Percentiles rank a stretch among this genome's conserved stretches.
Conservation (phyloP, 2,888 invertebrate genomes). For the Monoplex corrugatus region DNA sequence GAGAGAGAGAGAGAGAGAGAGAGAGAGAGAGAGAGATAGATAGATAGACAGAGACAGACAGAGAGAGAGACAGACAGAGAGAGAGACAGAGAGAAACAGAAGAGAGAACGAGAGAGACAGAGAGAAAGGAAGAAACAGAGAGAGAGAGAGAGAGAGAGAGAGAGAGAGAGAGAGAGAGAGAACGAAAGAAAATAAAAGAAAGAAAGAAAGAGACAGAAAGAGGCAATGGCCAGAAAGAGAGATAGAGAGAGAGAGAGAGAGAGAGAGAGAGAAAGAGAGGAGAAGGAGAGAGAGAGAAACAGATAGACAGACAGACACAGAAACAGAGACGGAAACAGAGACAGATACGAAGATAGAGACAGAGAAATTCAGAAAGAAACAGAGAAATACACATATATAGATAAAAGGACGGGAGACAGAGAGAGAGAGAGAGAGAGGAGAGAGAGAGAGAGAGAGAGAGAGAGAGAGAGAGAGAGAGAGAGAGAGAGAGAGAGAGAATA, state of each 20-base stretch:
- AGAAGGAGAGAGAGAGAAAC: background rate
- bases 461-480: background rate
- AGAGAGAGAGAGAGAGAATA: background rate
- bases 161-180: slow-evolving; percentile 1
- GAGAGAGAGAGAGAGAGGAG: too few relatives aligned
- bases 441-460: background rate
- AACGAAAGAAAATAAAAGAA: too few relatives aligned
- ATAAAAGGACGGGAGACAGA: too few relatives aligned
- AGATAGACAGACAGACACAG: background rate
- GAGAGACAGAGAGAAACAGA: background rate
- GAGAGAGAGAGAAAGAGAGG: background rate
- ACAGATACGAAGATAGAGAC: slow-evolving; percentile 5
- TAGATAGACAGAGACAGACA: too few relatives aligned
- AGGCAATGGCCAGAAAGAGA: background rate
- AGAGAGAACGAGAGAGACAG: background rate
- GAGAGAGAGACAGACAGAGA: too few relatives aligned
- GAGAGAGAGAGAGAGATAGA: too few relatives aligned
- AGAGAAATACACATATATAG: background rate
- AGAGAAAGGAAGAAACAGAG: background rate
- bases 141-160: background rate
- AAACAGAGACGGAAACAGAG: too few relatives aligned
- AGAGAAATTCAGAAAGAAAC: background rate
- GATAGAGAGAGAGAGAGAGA: too few relatives aligned
- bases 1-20: too few relatives aligned
- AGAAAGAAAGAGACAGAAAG: slow-evolving; percentile 28